Conservation (phyloP, 1,140 invertebrate species). For the Saccostrea echinata region DNA sequence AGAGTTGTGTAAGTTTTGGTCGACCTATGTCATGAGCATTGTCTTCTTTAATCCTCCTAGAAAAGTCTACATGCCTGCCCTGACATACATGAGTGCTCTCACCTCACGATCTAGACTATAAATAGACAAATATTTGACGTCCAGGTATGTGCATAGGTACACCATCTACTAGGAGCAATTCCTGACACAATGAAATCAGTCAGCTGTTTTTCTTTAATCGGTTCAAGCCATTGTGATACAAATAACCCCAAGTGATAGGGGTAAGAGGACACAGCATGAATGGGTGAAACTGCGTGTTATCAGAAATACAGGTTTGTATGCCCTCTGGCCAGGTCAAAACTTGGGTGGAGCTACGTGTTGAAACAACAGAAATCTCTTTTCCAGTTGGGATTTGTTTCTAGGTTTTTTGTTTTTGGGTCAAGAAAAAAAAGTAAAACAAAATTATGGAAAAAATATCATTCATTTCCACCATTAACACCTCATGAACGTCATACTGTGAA, state of each 20-base stretch:
- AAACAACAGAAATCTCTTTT: neutral
- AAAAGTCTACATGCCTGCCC: neutral
- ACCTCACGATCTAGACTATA: conserved; percentile 8
- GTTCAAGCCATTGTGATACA: neutral
- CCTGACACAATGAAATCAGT: conserved; percentile 18
- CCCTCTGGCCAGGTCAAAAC: neutral
- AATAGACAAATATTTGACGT: conserved; percentile 35
- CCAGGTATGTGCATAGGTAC: conserved; percentile 11
- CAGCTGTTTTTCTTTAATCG: conserved; percentile 13
- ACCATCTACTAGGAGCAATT: neutral
- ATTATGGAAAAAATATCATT: neutral
- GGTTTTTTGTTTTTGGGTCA: no score
- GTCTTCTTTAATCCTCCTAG: neutral
- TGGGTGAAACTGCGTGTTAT: neutral
- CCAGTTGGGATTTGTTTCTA: no score
- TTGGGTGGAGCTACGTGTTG: neutral
- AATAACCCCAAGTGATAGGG: neutral
- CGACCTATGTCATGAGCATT: neutral
- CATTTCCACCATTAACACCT: neutral
- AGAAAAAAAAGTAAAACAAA: no score
- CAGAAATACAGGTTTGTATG: neutral
- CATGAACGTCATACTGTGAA: neutral
- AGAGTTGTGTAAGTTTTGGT: neutral
- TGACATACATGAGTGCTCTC: conserved; percentile 6
- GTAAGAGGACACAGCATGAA: neutral